Conservation (phyloP, 2,888 invertebrate genomes). For the Falcaria lacertinaria region DNA sequence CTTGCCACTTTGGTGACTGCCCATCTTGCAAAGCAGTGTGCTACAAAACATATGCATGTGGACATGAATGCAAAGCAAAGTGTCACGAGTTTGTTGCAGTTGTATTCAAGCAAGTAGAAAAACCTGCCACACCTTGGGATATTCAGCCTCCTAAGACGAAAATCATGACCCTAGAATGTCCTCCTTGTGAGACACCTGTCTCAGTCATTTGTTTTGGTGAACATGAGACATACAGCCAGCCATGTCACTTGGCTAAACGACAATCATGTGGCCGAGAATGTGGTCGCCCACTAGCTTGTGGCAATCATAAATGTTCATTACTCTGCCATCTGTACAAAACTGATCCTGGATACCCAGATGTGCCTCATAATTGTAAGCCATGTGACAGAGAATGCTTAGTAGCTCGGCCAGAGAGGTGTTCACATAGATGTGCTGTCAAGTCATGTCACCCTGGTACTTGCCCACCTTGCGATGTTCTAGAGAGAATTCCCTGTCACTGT, state of each 20-base stretch:
- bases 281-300: conserved; percentile 84
- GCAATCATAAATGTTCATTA: conserved; percentile 86
- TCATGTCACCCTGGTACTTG: conserved; percentile 88
- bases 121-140: conserved; percentile 85
- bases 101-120: conserved; percentile 77
- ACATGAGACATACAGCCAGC: conserved; percentile 84
- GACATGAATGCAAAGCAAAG: conserved; percentile 83
- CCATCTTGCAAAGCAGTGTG: conserved; percentile 91
- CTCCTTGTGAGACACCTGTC: conserved; percentile 85
- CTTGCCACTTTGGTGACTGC: conserved; percentile 91
- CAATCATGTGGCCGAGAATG: conserved; percentile 90
- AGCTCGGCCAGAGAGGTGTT: conserved; percentile 85
- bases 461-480: conserved; percentile 84
- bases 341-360: conserved; percentile 63
- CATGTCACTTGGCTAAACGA: conserved; percentile 84
- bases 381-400: conserved; percentile 79
- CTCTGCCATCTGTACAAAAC: conserved; percentile 82
- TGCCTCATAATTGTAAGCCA: conserved; percentile 60
- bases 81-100: conserved; percentile 89
- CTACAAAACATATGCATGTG: conserved; percentile 79
- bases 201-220: conserved; percentile 85
- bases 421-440: conserved; percentile 84
- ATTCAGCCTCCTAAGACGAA: conserved; percentile 70
- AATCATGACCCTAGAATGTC: conserved; percentile 82
- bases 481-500: conserved; percentile 90